These are phyloP conservation scores for Willisornis vidua DNA, from an alignment of 2,113 vertebrate genomes.

Conservation along the genomic window DNA sequence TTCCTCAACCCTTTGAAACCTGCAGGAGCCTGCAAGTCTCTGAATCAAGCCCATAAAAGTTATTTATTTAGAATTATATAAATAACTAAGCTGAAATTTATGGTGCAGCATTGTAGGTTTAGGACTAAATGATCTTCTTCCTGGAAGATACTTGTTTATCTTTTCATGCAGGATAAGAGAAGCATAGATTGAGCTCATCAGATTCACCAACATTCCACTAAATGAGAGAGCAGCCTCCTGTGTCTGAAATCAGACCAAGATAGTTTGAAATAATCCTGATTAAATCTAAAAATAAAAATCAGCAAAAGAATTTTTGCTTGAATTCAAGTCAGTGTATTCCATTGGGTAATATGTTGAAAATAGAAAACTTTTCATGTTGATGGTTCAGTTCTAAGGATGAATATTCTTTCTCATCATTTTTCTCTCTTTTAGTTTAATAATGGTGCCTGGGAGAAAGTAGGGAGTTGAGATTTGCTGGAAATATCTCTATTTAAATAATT, in stretches of 20 bases:
- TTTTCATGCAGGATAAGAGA: neutral
- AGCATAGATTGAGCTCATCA: neutral
- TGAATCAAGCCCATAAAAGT: neutral
- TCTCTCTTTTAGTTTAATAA: neutral
- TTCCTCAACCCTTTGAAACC: neutral
- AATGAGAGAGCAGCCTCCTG: neutral
- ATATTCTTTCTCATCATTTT: neutral
- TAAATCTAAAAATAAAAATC: neutral
- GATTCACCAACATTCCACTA: neutral
- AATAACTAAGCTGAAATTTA: neutral
- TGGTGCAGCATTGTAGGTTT: neutral
- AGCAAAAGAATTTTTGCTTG: neutral
- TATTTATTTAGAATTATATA: neutral
- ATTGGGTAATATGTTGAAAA: neutral
- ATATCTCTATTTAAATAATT: neutral
- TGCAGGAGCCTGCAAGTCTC: neutral
- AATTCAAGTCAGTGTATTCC: neutral
- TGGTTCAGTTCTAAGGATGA: neutral
- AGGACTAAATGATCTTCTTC: neutral
- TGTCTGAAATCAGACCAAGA: neutral
- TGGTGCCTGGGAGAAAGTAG: neutral
- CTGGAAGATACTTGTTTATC: neutral
- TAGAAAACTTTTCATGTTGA: neutral
- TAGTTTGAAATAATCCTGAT: neutral
- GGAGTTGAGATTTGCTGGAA: neutral